A percentile compares a stretch with the other conserved stretches of the same genome.
Evolutionary conservation across 2,113 vertebrate genomes (phyloP).

Genomic region (cat (Felis catus)): F.catus_Fca126_mat1.0 CM031415.1:1881501-1882000

Average conservation of each 20-base stretch:
- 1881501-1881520: rapidly evolving
- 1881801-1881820: background rate
- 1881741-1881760: background rate
- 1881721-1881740: background rate
- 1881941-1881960: background rate
- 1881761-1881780: background rate
- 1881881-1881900: background rate
- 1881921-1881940: background rate
- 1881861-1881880: background rate
- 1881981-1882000: background rate
- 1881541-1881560: background rate
- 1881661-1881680: background rate
- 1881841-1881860: background rate
- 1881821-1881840: background rate
- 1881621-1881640: background rate
- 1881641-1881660: background rate
- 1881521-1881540: too few species aligned
- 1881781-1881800: background rate
- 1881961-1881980: rapidly evolving
- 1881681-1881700: rapidly evolving
- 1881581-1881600: background rate
- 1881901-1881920: background rate
- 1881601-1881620: background rate
- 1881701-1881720: background rate
- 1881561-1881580: background rate